Evolutionary conservation across 2,888 invertebrate genomes (phyloP), one percentile per base, ranked within the genome.

Genomic region (Acrobeloides nanus): DNA sequence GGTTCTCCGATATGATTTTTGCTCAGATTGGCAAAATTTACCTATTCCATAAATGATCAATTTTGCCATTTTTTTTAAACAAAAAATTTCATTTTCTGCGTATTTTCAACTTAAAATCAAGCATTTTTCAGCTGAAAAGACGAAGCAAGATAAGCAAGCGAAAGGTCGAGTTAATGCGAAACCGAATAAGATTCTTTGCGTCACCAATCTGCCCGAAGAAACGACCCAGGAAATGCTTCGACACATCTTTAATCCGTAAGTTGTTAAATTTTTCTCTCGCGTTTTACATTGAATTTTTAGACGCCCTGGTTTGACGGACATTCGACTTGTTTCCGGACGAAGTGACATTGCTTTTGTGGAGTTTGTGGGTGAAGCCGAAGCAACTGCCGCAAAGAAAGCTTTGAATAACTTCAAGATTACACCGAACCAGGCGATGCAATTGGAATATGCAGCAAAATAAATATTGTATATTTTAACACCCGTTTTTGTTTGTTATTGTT

Each of bases 321-420:
- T 99, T 2, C 85, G 97, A 58, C 80, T 97, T 68, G 95, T 99
- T 24, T 95, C 97, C 2, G 93, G 93, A 72, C 82, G 97, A 47
- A 90, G 92, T 73, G 97, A 95, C 72, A 99, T 97, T 77, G 97
- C 97, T 1, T 97, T 99, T 77, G 93, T 97, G 31, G 97, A 99
- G 75, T 93, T 97, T 78, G 88, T 88, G 63, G 89, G 86, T 72
- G 92, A 93, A 78, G 80, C 87, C 71, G 89, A 90, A 74, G 88
- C 90, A 3, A 86, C 87, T 23, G 86, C 89, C 0, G 95, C 93
- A 1, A 92, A 75, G 90, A 90, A 93, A 76, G 89, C 95, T 1
- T 80, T 99, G 20, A 92, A 99, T 57, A 69, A 70, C 43, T 99
- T 99, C 78, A 95, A 95, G 80, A 92, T 99, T 47, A 92, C 95